Evolutionary conservation across 2,888 invertebrate species (phyloP), one percentile per base, ranked within the genome.

Genomic region (Silvanus unidentatus): DNA sequence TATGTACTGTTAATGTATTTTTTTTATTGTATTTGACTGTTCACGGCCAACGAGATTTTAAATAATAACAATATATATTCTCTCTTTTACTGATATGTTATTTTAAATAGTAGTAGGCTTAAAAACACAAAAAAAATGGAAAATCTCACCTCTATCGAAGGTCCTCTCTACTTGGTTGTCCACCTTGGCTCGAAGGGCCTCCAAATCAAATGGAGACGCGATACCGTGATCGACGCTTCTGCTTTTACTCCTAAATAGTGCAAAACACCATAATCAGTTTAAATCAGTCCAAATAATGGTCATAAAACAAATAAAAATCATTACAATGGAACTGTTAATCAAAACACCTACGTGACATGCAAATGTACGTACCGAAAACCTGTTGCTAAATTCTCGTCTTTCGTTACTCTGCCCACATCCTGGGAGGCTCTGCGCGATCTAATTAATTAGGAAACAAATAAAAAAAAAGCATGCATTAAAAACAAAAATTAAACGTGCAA

Each of bases 211-310:
- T 52, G 89, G 88, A 57, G 88, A 80, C 53, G 86, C 80, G 67
- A 90, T 84, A 65, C 91, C 90, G 79, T 91, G 90, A 76, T 91
- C 91, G 64, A 91, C 90, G 63, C 90, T 91, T 62, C 88, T 84
- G 72, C 90, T 90, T 75, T 91, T 91, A 72, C 88, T 90, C 88
- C 91, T 91, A 46, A 39, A 55, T 42, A 48, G 34, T 12, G n/a
- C 15, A 27, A 11, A 34, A 28, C n/a, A 40, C 32, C 28, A 38
- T 14, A 39, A 30, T 16, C 27, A 39, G 16, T 9, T 5, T 3
- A 16, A 15, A 38, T 32, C 10, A n/a, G 10, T 12, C n/a, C 32
- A 12, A 32, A 32, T n/a, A 32, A 32, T 32, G 32, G n/a, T 12
- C 10, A 12, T 32, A 12, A 32, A n/a, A 32, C n/a, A 8, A 32